Evolutionary conservation across 2,888 invertebrate genomes (phyloP).

Genomic region (Rosalia funebris): DNA sequence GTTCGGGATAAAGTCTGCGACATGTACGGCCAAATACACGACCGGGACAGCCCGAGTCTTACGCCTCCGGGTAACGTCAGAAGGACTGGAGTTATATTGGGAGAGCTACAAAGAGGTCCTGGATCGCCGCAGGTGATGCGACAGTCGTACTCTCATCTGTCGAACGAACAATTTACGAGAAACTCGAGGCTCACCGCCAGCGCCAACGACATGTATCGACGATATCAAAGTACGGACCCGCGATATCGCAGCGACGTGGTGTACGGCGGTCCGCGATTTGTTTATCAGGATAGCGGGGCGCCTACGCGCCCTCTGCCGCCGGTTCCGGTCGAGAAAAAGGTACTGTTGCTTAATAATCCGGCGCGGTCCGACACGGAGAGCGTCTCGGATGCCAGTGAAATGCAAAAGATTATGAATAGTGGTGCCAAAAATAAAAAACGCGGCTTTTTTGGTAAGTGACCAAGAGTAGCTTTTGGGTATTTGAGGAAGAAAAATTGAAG

Average conservation of each 20-base stretch:
- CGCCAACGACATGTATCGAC: slow-evolving; percentile 61
- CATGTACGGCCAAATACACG: slow-evolving; percentile 63
- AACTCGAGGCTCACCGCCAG: slow-evolving; percentile 61
- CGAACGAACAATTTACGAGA: slow-evolving; percentile 57
- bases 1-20: slow-evolving; percentile 62
- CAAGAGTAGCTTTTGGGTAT: slow-evolving; percentile 37
- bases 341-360: too few relatives aligned
- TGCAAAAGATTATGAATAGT: slow-evolving; percentile 71
- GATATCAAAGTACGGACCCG: slow-evolving; percentile 32
- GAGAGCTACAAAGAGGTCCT: slow-evolving; percentile 55
- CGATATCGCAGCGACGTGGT: slow-evolving; percentile 37
- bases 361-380: slow-evolving; percentile 68
- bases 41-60: slow-evolving; percentile 43
- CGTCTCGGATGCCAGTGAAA: slow-evolving; percentile 73
- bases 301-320: slow-evolving; percentile 63
- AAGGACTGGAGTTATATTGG: slow-evolving; percentile 59
- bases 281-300: slow-evolving; percentile 25
- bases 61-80: slow-evolving; percentile 40
- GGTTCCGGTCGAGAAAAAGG: slow-evolving; percentile 53
- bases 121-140: slow-evolving; percentile 37
- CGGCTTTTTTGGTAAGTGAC: slow-evolving; percentile 55
- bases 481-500: slow-evolving; percentile 44
- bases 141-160: slow-evolving; percentile 40
- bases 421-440: slow-evolving; percentile 57
- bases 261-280: slow-evolving; percentile 25